These are phyloP conservation scores for Pelochelys cantorii DNA, from an alignment of 2,797 vertebrate genomes.

Conservation along the genomic window DNA sequence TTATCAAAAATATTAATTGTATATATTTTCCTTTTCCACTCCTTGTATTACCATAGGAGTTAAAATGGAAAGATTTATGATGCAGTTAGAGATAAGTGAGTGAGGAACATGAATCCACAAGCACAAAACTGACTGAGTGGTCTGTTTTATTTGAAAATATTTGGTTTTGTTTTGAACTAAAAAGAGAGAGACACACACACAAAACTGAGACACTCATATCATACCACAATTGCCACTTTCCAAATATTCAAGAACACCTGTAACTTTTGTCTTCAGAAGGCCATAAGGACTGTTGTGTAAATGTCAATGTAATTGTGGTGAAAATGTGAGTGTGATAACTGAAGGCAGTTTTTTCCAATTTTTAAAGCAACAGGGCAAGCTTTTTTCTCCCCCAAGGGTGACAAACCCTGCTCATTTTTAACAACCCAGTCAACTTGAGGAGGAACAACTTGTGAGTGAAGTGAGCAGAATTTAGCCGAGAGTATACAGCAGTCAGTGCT, in stretches of 20 bases:
- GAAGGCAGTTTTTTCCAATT: conserved; percentile 33
- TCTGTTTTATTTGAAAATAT: background rate
- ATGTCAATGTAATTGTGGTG: background rate
- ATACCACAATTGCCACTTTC: background rate
- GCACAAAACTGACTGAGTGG: background rate
- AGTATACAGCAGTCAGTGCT: conserved; percentile 20
- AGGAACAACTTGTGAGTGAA: conserved; percentile 24
- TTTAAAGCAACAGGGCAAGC: conserved; percentile 14
- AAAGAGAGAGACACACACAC: background rate
- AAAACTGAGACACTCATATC: conserved; percentile 55
- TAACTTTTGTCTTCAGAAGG: conserved; percentile 33
- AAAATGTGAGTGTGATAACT: conserved; percentile 39
- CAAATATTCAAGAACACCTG: background rate
- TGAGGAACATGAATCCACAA: background rate
- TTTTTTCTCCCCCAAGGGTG: conserved; percentile 3
- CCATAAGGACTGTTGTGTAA: background rate
- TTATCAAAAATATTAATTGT: conserved; percentile 24
- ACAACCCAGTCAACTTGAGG: background rate
- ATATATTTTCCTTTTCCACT: conserved; percentile 29
- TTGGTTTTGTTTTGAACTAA: background rate
- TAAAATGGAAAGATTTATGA: conserved; percentile 21
- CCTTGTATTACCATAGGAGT: conserved; percentile 20
- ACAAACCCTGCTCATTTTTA: conserved; percentile 37
- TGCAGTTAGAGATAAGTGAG: background rate
- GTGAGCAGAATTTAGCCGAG: conserved; percentile 16